phyloP scores from a whole-genome alignment of 2,797 vertebrate genomes.

The Urosaurus nigricauda region DNA sequence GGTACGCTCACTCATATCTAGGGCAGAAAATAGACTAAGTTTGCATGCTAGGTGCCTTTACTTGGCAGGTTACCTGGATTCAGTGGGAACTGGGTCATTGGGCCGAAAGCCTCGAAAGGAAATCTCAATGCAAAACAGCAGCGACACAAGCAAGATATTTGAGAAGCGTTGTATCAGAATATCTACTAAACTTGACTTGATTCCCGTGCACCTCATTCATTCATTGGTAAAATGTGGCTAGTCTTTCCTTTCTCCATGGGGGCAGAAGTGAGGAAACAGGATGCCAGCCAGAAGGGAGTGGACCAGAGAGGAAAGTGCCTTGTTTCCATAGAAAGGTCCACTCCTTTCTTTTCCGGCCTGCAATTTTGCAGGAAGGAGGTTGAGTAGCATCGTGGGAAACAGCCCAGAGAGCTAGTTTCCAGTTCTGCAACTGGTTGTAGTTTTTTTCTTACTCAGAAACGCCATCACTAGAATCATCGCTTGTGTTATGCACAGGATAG shows the following conservation, averaged over 20 bases:
- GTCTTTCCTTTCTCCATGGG: conserved; percentile 38
- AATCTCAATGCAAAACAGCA: background rate
- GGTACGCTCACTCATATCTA: background rate
- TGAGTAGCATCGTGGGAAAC: fast-evolving
- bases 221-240: conserved; percentile 36
- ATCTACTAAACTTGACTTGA: background rate
- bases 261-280: conserved; percentile 44
- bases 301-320: conserved; percentile 20
- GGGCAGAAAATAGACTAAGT: background rate
- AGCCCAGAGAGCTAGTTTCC: fast-evolving
- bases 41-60: no score
- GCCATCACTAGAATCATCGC: background rate
- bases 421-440: no score
- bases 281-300: conserved; percentile 49
- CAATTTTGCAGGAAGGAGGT: background rate
- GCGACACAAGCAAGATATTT: background rate
- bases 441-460: no score
- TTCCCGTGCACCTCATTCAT: conserved; percentile 39
- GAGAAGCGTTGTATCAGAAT: background rate
- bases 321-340: background rate
- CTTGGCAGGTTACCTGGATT: background rate
- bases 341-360: background rate
- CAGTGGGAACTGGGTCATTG: background rate
- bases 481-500: background rate
- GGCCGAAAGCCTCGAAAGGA: background rate